Evolutionary conservation across 2,797 vertebrate genomes (phyloP).

Genomic region (Limnodromus scolopaceus): DNA sequence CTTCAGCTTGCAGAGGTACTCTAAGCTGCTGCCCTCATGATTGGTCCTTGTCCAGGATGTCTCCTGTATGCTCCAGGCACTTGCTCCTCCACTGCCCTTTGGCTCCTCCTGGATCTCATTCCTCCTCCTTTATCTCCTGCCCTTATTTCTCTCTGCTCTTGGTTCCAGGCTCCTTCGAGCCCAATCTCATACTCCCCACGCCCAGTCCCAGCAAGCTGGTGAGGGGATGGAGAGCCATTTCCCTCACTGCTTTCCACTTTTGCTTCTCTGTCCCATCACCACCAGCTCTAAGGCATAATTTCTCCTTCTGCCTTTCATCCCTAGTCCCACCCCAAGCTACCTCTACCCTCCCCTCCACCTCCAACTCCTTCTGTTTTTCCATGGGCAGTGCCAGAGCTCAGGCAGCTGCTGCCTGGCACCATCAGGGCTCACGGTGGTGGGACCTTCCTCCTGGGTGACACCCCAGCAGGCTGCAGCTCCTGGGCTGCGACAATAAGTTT

Average conservation of each 20-base stretch:
- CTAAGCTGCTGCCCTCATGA: background rate
- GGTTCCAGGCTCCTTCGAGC: background rate
- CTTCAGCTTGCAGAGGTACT: background rate
- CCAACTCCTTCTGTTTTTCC: background rate
- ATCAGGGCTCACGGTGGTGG: accelerated
- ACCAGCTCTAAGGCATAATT: background rate
- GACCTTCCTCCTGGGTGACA: background rate
- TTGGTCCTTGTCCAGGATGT: background rate
- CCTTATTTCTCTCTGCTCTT: background rate
- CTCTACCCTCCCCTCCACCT: background rate
- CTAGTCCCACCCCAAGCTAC: background rate
- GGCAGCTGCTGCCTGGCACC: background rate
- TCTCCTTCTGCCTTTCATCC: background rate
- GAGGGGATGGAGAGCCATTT: background rate
- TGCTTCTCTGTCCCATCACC: background rate
- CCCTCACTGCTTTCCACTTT: background rate
- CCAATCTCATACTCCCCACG: background rate
- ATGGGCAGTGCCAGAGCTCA: accelerated
- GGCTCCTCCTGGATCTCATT: background rate
- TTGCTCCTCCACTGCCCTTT: background rate
- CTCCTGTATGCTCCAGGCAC: accelerated
- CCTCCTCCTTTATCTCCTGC: background rate
- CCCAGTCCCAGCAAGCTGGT: background rate
- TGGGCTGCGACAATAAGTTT: accelerated
- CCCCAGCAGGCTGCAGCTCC: background rate